Percentiles rank a stretch among this genome's conserved stretches.
Conservation (phyloP, 2,113 vertebrate species). For the Anarhynchus alexandrinus region DNA sequence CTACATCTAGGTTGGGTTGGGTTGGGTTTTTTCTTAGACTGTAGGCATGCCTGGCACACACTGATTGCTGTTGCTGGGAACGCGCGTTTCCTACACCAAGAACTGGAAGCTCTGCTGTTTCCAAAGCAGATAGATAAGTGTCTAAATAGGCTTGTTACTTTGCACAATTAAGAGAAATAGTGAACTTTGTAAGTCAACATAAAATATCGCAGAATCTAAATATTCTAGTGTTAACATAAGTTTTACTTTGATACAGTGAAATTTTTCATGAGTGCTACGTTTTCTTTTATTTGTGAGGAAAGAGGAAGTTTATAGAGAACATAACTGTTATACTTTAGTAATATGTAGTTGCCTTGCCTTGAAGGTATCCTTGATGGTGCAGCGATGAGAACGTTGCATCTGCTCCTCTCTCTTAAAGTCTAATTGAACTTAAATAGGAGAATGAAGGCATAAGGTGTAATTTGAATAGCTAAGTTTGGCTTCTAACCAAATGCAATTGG, state of each 20-base stretch:
- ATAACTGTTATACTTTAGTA: rapidly evolving
- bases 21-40: not conserved
- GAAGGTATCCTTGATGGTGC: not conserved
- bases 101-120: not conserved
- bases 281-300: not conserved
- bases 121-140: not conserved
- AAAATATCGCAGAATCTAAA: not conserved
- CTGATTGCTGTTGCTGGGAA: not conserved
- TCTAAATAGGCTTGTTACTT: not conserved
- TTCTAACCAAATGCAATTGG: not conserved
- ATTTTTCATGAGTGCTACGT: not conserved
- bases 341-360: not conserved
- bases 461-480: not conserved
- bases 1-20: not conserved
- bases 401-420: not conserved
- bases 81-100: not conserved
- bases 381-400: not conserved
- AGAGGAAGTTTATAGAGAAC: not conserved
- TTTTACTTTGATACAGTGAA: not conserved
- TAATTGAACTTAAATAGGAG: not conserved
- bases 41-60: rapidly evolving
- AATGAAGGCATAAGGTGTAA: not conserved
- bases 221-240: not conserved
- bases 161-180: not conserved
- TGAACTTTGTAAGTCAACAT: not conserved